Evolutionary conservation across 2,113 vertebrate species (phyloP).

Genomic region (Bettongia penicillata): DNA sequence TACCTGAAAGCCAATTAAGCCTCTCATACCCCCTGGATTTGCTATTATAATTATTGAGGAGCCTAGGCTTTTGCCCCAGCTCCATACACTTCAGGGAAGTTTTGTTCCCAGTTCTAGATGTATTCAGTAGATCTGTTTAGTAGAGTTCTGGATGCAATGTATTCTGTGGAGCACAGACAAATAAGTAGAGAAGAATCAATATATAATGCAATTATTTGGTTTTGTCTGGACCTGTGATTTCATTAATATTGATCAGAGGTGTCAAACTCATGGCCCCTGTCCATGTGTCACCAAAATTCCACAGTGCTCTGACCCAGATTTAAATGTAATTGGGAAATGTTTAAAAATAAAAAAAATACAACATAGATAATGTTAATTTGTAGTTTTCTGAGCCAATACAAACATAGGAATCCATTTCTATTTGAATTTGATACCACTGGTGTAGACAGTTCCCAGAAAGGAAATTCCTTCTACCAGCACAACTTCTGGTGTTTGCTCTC

Average conservation of each 20-base stretch:
- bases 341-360: neutral
- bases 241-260: neutral
- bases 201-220: neutral
- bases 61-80: neutral
- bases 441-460: too few species aligned
- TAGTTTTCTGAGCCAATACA: neutral
- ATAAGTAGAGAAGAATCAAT: neutral
- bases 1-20: neutral
- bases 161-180: neutral
- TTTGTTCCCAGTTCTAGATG: neutral
- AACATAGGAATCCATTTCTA: neutral
- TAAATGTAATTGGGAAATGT: neutral
- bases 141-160: neutral
- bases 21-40: neutral
- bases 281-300: neutral
- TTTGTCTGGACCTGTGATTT: neutral
- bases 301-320: neutral
- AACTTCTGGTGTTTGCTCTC: too few species aligned
- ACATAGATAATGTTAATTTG: neutral
- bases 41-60: neutral
- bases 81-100: neutral
- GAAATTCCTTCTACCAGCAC: too few species aligned
- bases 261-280: neutral
- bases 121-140: neutral
- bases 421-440: neutral